Percentiles rank a stretch among this genome's conserved stretches.
These are phyloP conservation scores for Eulemur coronatus DNA, from an alignment of 2,797 vertebrate genomes.

Conservation along the genomic window DNA sequence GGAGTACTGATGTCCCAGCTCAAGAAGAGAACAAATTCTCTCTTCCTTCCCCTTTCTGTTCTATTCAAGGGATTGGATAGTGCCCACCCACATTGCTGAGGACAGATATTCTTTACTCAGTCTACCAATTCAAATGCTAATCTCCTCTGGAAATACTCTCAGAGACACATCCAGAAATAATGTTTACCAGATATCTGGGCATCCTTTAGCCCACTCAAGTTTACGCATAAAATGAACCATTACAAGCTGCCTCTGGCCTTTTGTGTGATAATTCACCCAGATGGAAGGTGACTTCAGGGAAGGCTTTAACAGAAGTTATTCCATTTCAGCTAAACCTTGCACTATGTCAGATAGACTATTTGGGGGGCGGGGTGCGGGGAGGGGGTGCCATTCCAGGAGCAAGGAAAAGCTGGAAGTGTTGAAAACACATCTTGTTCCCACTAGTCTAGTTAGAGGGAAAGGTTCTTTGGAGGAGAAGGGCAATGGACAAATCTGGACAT, in stretches of 20 bases:
- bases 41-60: neutral
- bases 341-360: neutral
- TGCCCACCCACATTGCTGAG: neutral
- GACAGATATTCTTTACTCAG: neutral
- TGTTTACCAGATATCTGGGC: neutral
- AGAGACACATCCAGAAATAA: neutral
- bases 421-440: neutral
- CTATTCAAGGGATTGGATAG: neutral
- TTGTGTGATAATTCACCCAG: neutral
- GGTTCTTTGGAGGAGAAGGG: neutral
- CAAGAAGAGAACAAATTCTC: neutral
- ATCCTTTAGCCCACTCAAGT: neutral
- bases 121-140: neutral
- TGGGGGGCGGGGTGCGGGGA: rapidly evolving
- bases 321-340: neutral
- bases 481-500: neutral
- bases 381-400: neutral
- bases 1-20: neutral
- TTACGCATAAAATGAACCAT: neutral
- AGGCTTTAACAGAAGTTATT: neutral
- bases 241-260: neutral
- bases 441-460: neutral
- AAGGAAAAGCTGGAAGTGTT: neutral
- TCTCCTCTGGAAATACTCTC: neutral
- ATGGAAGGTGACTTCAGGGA: neutral